Conservation (phyloP, 2,113 vertebrate genomes). For the Brachypodius melanocephalos region DNA sequence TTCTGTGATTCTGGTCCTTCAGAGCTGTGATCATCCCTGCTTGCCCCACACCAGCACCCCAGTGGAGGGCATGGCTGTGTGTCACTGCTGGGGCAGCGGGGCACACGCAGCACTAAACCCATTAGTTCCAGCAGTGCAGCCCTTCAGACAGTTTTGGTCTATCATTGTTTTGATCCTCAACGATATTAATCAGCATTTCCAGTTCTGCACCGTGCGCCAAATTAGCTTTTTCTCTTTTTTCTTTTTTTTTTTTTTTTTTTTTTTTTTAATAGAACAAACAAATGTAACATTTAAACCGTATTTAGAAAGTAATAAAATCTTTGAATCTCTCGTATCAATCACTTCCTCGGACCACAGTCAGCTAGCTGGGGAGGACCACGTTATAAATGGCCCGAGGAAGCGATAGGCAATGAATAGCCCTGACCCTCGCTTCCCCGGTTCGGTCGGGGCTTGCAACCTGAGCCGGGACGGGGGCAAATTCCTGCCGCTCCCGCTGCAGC, state of each 20-base stretch:
- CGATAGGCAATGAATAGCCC: conserved; percentile 70
- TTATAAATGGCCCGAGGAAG: conserved; percentile 71
- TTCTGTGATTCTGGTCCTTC: neutral
- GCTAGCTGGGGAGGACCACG: neutral
- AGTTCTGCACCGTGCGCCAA: neutral
- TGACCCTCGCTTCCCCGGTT: conserved; percentile 64
- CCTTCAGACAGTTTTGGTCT: rapidly evolving
- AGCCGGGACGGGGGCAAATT: conserved; percentile 71
- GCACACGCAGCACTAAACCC: neutral
- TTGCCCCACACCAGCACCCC: rapidly evolving
- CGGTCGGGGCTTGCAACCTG: conserved; percentile 76
- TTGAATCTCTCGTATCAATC: neutral
- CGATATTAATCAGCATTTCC: neutral
- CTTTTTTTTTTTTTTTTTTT: neutral
- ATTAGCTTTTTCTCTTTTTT: neutral
- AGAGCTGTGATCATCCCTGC: rapidly evolving
- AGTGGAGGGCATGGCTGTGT: rapidly evolving
- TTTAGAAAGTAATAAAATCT: neutral
- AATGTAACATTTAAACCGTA: neutral
- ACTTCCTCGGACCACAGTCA: neutral
- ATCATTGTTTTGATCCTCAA: neutral
- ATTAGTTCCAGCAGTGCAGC: rapidly evolving
- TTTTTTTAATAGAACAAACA: neutral
- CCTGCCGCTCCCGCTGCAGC: conserved; percentile 35
- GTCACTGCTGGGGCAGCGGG: rapidly evolving